Evolutionary conservation across 2,797 vertebrate species (phyloP).

Genomic region (Phoxinus dragarum): DNA sequence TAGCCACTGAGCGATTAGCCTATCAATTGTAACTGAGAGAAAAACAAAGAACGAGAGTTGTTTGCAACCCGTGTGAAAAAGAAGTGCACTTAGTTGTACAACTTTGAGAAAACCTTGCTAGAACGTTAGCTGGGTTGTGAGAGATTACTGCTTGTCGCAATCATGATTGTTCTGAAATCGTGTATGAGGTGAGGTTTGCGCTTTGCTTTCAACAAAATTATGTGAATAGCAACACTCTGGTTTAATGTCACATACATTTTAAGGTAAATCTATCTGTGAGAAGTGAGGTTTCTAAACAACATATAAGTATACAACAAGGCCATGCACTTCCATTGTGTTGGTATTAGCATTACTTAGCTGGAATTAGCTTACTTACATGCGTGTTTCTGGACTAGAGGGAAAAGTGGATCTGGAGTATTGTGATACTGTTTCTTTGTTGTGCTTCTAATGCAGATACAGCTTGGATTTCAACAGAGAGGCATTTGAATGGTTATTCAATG

Average conservation of each 20-base stretch:
- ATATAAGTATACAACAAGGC: neutral
- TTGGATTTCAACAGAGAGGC: neutral
- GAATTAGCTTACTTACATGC: neutral
- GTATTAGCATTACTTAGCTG: neutral
- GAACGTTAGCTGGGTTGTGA: neutral
- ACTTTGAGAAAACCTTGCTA: neutral
- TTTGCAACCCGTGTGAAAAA: neutral
- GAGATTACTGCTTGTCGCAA: neutral
- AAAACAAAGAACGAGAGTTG: neutral
- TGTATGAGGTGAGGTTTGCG: neutral
- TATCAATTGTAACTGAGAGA: neutral
- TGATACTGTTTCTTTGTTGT: slow-evolving; percentile 3
- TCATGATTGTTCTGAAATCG: neutral
- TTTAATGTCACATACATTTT: neutral
- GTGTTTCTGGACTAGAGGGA: neutral
- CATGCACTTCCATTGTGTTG: neutral
- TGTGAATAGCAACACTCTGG: neutral
- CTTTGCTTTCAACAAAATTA: neutral
- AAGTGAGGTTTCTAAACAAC: neutral
- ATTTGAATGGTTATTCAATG: neutral
- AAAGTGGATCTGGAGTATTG: neutral
- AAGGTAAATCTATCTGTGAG: neutral
- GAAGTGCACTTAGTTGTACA: no score
- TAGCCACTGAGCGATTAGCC: neutral
- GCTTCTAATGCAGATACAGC: neutral